Percentiles rank a stretch among this genome's conserved stretches.
Conservation (phyloP, 2,888 invertebrate species). For the Rotaria magnacalcarata region DNA sequence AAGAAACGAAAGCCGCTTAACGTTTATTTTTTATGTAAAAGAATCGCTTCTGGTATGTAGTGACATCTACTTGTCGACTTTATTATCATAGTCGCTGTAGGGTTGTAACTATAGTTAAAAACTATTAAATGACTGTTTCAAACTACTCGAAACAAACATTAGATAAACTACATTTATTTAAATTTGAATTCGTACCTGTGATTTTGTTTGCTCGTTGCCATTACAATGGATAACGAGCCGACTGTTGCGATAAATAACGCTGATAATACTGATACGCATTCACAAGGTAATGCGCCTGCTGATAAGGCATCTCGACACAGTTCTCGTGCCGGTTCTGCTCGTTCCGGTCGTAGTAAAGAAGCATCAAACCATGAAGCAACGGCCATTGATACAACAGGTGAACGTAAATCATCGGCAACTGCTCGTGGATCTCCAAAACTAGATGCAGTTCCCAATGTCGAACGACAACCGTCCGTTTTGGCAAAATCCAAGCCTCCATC, state of each 20-base stretch:
- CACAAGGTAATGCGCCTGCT: not conserved
- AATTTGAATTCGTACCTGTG: not conserved
- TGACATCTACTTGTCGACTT: not conserved
- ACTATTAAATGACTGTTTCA: not conserved
- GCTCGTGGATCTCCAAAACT: not conserved
- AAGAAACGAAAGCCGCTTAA: no score
- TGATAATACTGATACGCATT: not conserved
- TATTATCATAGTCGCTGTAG: not conserved
- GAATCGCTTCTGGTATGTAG: not conserved
- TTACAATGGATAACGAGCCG: not conserved
- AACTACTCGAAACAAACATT: conserved; percentile 3
- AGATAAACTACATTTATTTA: not conserved
- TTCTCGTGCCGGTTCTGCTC: not conserved
- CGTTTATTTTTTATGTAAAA: no score
- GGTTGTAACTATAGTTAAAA: not conserved
- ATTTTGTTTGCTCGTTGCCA: not conserved
- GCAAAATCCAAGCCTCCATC: not conserved
- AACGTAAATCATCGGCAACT: not conserved
- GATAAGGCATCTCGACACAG: not conserved
- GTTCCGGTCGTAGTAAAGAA: conserved; percentile 5
- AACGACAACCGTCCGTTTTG: not conserved
- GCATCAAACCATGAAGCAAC: not conserved
- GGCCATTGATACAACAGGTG: not conserved
- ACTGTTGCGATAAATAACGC: not conserved
- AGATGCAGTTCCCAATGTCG: not conserved